A percentile compares a stretch with the other conserved stretches of the same genome.
These are phyloP conservation scores for Pomatostomus ruficeps DNA, from an alignment of 2,113 vertebrate genomes.

Conservation along the genomic window DNA sequence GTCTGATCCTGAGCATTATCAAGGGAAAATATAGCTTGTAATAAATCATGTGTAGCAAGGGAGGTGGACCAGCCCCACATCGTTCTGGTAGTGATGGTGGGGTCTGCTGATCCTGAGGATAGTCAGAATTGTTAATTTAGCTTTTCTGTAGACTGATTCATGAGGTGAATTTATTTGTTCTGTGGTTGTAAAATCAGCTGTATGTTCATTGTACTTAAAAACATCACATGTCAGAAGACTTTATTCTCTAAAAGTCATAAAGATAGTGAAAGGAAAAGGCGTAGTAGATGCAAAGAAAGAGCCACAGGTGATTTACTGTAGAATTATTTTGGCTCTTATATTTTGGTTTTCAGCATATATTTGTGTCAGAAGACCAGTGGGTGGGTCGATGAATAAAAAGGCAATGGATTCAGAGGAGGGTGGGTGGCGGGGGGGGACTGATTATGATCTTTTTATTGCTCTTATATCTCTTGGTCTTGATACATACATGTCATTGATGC, in stretches of 20 bases:
- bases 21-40: not conserved
- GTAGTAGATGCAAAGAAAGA: not conserved
- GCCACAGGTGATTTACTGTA: not conserved
- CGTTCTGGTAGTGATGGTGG: not conserved
- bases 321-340: not conserved
- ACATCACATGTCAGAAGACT: not conserved
- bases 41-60: rapidly evolving
- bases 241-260: not conserved
- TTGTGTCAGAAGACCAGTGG: not conserved
- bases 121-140: not conserved
- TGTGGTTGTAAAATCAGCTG: not conserved
- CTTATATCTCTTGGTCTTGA: not conserved
- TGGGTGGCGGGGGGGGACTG: not conserved
- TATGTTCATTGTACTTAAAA: not conserved
- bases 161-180: not conserved
- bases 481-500: constrained; percentile 47
- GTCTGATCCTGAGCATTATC: not conserved
- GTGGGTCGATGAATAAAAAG: not conserved
- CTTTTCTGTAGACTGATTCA: not conserved
- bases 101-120: not conserved
- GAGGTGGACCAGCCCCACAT: not conserved
- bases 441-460: not conserved
- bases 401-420: not conserved
- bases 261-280: not conserved
- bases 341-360: not conserved